Evolutionary conservation across 2,888 invertebrate genomes (phyloP).

Genomic region (Tholera decimalis): DNA sequence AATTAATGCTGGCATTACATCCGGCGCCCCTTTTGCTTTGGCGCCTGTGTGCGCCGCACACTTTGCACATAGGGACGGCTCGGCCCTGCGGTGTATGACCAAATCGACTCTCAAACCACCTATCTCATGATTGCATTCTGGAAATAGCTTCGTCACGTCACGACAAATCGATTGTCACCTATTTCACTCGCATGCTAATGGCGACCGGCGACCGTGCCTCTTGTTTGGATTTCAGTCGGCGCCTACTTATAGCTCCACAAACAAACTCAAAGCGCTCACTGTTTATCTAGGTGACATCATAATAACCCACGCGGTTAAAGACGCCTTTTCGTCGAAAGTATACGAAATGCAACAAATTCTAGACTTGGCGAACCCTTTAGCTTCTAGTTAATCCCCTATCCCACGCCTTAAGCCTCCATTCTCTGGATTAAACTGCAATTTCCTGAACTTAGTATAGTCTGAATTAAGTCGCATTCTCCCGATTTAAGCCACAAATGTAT

Average conservation of each 20-base stretch:
- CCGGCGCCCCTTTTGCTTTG: no score
- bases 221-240: conserved; percentile 59
- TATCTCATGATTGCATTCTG: conserved; percentile 8
- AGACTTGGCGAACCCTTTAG: conserved; percentile 26
- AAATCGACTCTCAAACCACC: background rate
- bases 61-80: no score
- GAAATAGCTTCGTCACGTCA: conserved; percentile 46
- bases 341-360: conserved; percentile 38
- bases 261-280: conserved; percentile 9
- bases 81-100: no score
- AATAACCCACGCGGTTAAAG: background rate
- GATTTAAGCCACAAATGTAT: conserved; percentile 51
- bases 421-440: conserved; percentile 55
- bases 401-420: conserved; percentile 23
- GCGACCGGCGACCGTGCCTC: conserved; percentile 57
- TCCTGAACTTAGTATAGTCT: conserved; percentile 39
- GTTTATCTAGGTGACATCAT: conserved; percentile 6
- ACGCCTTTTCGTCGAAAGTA: background rate
- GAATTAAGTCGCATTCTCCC: conserved; percentile 41
- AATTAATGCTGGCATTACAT: no score
- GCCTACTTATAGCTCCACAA: conserved; percentile 26
- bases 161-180: conserved; percentile 67
- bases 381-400: conserved; percentile 34
- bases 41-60: no score
- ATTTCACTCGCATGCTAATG: conserved; percentile 65